phyloP scores from a whole-genome alignment of 2,888 invertebrate genomes.

The Automeris io region DNA sequence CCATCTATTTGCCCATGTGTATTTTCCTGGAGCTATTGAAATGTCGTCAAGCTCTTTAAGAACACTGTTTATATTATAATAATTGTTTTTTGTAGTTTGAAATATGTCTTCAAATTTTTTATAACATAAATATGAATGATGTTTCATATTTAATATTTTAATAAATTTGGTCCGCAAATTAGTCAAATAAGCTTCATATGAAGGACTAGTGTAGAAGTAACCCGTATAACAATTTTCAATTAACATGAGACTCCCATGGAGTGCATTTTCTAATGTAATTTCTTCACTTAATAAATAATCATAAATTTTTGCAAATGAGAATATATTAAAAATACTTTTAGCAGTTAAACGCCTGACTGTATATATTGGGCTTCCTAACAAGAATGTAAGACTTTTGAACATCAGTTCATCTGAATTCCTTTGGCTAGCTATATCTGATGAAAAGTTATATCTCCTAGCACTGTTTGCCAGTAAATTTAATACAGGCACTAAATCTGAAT shows the following conservation, averaged over 20 bases:
- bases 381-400: constrained; percentile 33
- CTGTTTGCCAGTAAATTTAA: constrained; percentile 59
- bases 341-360: constrained; percentile 61
- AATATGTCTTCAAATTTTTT: constrained; percentile 38
- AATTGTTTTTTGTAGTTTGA: constrained; percentile 10
- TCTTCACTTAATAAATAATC: constrained; percentile 23
- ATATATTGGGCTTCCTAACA: constrained; percentile 61
- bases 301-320: constrained; percentile 34
- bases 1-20: constrained; percentile 41
- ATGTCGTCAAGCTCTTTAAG: constrained; percentile 29
- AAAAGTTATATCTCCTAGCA: constrained; percentile 57
- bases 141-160: constrained; percentile 17
- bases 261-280: constrained; percentile 40
- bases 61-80: constrained; percentile 26
- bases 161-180: constrained; percentile 26
- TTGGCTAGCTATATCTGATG: constrained; percentile 25
- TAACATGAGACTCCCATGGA: constrained; percentile 56
- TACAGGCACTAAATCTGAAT: constrained; percentile 63
- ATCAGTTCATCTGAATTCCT: constrained; percentile 27
- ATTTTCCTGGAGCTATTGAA: constrained; percentile 35
- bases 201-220: constrained; percentile 22
- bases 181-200: constrained; percentile 18
- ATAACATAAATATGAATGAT: constrained; percentile 46
- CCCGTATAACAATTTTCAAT: constrained; percentile 34
- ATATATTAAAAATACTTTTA: constrained; percentile 59